Evolutionary conservation across 2,888 invertebrate genomes (phyloP).

Genomic region (Liodrosophila aerea): DNA sequence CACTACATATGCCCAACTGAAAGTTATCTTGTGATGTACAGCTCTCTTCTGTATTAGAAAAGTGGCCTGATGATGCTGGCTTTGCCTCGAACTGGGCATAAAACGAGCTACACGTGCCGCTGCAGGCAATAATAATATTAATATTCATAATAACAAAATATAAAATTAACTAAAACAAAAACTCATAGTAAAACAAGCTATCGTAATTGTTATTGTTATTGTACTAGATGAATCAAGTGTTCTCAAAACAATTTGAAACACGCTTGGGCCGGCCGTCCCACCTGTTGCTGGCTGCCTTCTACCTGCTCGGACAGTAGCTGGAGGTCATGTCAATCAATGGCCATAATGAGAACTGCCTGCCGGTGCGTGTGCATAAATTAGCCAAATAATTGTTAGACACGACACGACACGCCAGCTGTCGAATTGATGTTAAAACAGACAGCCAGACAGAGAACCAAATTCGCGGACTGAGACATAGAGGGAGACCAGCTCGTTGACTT

Average conservation of each 20-base stretch:
- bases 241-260: conserved; percentile 45
- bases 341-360: conserved; percentile 61
- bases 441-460: conserved; percentile 6
- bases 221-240: conserved; percentile 30
- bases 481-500: conserved; percentile 50
- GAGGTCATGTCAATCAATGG: conserved; percentile 68
- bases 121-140: conserved; percentile 10
- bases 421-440: conserved; percentile 7
- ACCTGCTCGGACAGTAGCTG: conserved; percentile 8
- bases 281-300: conserved; percentile 43
- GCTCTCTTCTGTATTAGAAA: not conserved
- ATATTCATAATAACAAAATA: conserved; percentile 9
- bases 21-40: no score
- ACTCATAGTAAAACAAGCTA: conserved; percentile 5
- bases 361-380: conserved; percentile 68
- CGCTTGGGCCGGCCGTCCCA: conserved; percentile 42
- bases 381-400: conserved; percentile 64
- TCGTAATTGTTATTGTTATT: not conserved
- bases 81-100: conserved; percentile 22
- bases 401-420: conserved; percentile 48
- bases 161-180: conserved; percentile 21
- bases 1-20: no score
- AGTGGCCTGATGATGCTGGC: conserved; percentile 18
- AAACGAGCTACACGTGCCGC: conserved; percentile 51
- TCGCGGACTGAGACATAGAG: conserved; percentile 8